Base-by-base conservation (phyloP, 2,888 invertebrate species). In the Caenorhabditis panamensis region DNA sequence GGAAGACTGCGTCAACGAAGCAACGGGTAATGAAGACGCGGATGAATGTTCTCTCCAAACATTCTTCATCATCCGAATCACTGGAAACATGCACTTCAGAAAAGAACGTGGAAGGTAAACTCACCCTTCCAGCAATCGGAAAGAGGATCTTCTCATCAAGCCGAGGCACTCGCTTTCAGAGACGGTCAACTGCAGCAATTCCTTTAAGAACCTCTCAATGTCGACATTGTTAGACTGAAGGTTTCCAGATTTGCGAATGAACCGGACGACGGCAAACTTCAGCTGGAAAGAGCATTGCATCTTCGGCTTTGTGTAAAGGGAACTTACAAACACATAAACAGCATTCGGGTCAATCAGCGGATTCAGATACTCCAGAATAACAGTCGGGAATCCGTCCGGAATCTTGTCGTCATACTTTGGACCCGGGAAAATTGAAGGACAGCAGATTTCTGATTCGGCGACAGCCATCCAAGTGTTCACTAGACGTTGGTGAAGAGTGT, bases 391-490 rank as follows among this genome's bases (percentile, higher is more conserved):
- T 28, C 67, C 28, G 0, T 61, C 36, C 13, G 67, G 67, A 47
- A 76, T 49, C 1, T 63, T 18, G 24, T 62, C 37, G 2, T 18
- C 11, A 0, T 26, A 16, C 0, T 26, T 13, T 2, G 76, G 56
- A 20, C 24, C 18, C 5, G 62, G 63, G 31, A 76, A 76, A 6
- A 68, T 56, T 5, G 61, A 37, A 0, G 58, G 63, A 20, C 5
- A 31, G 13, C 26, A 5, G 5, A 76, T 4, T 11, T 76, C 76
- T 16, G 53, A 22, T 2, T 31, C 61, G 16, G 64, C 64, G 2
- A 51, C 67, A 31, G 41, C 56, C 69, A 80, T 75, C 80, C 80
- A 80, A 2, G 75, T 59, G 22, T 54, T 66, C 6, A 80, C 80
- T 8, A 80, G 80, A 18, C 64, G 61, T 18, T 75, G 64, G 20